phyloP scores from a whole-genome alignment of 2,797 vertebrate genomes.

The Novumbra hubbsi region DNA sequence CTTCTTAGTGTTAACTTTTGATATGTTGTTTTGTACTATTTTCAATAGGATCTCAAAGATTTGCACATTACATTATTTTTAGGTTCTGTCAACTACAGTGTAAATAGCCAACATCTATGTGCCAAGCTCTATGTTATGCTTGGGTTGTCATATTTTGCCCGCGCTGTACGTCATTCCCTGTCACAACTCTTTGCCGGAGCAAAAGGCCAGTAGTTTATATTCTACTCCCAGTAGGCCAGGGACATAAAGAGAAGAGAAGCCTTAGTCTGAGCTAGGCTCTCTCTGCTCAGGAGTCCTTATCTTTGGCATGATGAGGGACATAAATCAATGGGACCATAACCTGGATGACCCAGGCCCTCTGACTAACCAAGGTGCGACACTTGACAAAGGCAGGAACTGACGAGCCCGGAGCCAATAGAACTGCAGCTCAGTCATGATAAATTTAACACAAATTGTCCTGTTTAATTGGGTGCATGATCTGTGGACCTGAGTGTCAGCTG shows the following conservation, averaged over 20 bases:
- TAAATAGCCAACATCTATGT: background rate
- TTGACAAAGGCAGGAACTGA: slow-evolving; percentile 59
- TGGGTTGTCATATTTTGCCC: slow-evolving; percentile 22
- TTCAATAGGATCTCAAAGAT: no score
- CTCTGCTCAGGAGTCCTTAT: slow-evolving; percentile 39
- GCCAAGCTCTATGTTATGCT: slow-evolving; percentile 15
- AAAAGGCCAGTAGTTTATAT: slow-evolving; percentile 55
- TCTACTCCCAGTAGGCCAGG: slow-evolving; percentile 53
- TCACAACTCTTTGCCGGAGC: slow-evolving; percentile 53
- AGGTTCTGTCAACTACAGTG: slow-evolving; percentile 34
- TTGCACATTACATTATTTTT: slow-evolving; percentile 7
- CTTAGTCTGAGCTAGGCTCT: slow-evolving; percentile 18
- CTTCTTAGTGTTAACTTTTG: no score
- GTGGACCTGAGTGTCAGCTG: slow-evolving; percentile 63
- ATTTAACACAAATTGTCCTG: slow-evolving; percentile 72
- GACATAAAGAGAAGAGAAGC: background rate
- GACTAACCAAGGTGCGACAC: slow-evolving; percentile 38
- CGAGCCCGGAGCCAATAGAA: slow-evolving; percentile 59
- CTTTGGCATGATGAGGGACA: slow-evolving; percentile 39
- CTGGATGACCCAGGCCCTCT: slow-evolving; percentile 59
- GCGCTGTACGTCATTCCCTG: slow-evolving; percentile 41
- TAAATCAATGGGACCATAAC: slow-evolving; percentile 74
- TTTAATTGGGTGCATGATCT: slow-evolving; percentile 79
- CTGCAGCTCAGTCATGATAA: slow-evolving; percentile 52
- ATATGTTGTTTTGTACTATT: no score